Conservation (phyloP, 2,113 vertebrate genomes). For the Pseudorectes ferrugineus region DNA sequence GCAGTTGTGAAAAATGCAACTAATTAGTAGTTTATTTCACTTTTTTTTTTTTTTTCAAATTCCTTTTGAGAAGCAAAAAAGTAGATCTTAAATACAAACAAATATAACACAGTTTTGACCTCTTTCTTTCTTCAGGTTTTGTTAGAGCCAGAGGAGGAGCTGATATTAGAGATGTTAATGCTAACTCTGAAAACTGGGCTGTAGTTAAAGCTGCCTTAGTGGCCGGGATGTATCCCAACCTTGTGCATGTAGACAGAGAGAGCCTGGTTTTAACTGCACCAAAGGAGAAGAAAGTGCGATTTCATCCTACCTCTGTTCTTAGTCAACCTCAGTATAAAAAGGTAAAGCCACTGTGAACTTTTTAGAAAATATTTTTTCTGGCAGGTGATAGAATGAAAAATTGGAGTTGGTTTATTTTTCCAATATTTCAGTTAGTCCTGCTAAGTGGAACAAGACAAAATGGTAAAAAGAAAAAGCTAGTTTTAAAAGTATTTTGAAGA, state of each 20-base stretch:
- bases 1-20: not conserved
- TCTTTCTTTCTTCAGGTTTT: slow-evolving; percentile 78
- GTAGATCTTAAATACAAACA: not conserved
- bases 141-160: slow-evolving; percentile 85
- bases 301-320: slow-evolving; percentile 90
- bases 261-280: slow-evolving; percentile 70
- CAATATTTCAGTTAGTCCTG: not conserved
- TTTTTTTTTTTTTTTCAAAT: not conserved
- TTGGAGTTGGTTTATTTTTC: not conserved
- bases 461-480: not conserved
- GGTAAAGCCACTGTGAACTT: slow-evolving; percentile 68
- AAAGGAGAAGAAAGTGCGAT: slow-evolving; percentile 85
- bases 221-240: slow-evolving; percentile 92
- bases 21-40: not conserved
- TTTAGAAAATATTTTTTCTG: not conserved
- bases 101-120: not conserved
- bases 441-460: not conserved
- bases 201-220: slow-evolving; percentile 93
- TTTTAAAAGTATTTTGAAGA: not conserved
- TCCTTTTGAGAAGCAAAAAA: not conserved
- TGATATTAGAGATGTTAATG: slow-evolving; percentile 90
- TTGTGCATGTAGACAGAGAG: slow-evolving; percentile 82
- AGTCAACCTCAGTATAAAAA: slow-evolving; percentile 83
- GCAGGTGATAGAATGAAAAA: not conserved
- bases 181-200: slow-evolving; percentile 96